Evolutionary conservation across 2,113 vertebrate genomes (phyloP), one percentile per base, ranked within the genome.

Genomic region (Myotis davidii): DNA sequence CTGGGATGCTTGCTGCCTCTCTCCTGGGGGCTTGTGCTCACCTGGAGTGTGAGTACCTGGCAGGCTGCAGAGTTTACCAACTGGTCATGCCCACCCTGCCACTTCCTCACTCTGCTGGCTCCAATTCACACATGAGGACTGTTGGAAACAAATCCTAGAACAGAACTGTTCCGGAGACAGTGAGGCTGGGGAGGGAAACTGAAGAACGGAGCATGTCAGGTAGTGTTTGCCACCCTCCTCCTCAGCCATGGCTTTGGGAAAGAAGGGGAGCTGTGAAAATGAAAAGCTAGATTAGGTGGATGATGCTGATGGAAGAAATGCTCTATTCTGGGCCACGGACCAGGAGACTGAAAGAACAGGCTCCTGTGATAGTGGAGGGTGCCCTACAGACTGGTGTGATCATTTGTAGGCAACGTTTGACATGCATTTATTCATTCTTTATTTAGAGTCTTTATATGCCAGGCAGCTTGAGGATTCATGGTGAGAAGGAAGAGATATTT

Each of bases 401-500:
- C n/a, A n/a, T n/a, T n/a, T n/a, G n/a, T 67, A 39, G 39, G 25
- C 77, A 14, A 92, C 59, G 84, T 70, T 67, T 37, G 64, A 23
- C 34, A 50, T 37, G 72, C 39, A 73, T 72, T 91, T 85, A 84
- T 50, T 91, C 61, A 85, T 79, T n/a, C 56, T 81, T 78, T 89
- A 91, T 37, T 90, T 65, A 73, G 42, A 69, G 6, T n/a, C 29
- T 94, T 27, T 39, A 0, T 73, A 9, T 89, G 48, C 34, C 48
- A 93, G 89, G 54, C 64, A 79, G 6, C 59, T 70, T 84, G 52
- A 94, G 42, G 42, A 76, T 76, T 84, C 52, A 14, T 67, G 23
- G 64, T 91, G 52, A 91, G 10, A 39, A 91, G 70, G 37, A 93
- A 86, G 12, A 89, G 86, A 39, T 27, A 67, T 61, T 84, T 88